These are phyloP conservation scores for Ciconia maguari DNA, from an alignment of 2,113 vertebrate species.

Conservation along the genomic window DNA sequence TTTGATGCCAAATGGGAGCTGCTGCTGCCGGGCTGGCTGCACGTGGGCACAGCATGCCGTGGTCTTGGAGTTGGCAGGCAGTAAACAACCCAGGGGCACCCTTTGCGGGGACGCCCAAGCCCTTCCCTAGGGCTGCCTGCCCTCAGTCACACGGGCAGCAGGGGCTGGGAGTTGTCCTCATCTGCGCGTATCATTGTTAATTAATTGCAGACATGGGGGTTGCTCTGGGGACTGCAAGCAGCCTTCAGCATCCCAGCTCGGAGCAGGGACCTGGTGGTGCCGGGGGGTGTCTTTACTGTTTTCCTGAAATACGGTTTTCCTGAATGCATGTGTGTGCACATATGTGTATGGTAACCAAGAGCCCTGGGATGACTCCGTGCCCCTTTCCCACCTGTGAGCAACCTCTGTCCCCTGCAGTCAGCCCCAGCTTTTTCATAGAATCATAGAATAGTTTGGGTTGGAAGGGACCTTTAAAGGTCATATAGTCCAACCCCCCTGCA, in stretches of 20 bases:
- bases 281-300: background rate
- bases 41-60: rapidly evolving
- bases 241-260: background rate
- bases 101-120: background rate
- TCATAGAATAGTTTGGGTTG: background rate
- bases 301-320: background rate
- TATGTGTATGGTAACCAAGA: background rate
- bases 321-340: rapidly evolving
- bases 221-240: background rate
- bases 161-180: background rate
- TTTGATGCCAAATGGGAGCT: background rate
- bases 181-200: background rate
- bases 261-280: background rate
- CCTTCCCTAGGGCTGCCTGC: background rate
- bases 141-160: background rate
- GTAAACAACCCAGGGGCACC: rapidly evolving
- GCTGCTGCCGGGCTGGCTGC: background rate
- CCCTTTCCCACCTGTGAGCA: background rate
- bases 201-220: background rate
- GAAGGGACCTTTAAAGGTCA: background rate
- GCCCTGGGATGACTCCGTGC: rapidly evolving
- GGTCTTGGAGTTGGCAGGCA: background rate
- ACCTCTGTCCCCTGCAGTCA: background rate
- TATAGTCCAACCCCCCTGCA: background rate
- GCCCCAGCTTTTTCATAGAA: background rate